phyloP scores from a whole-genome alignment of 2,888 invertebrate genomes.

The Heteromyza rotundicornis region DNA sequence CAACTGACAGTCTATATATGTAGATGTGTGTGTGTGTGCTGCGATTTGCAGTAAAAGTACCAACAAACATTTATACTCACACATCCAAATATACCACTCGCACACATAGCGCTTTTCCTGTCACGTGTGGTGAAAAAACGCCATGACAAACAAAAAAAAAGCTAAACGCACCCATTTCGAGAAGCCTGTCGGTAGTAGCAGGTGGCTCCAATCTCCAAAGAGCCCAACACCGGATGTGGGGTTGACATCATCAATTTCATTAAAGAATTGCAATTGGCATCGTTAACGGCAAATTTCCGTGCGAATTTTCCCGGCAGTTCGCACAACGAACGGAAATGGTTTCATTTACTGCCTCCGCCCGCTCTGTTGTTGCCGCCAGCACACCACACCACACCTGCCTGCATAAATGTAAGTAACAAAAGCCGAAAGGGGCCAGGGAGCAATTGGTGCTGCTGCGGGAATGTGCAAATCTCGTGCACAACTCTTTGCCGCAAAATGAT shows the following conservation, averaged over 20 bases:
- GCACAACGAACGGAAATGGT: constrained; percentile 39
- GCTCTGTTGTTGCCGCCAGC: constrained; percentile 26
- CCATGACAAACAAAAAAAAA: constrained; percentile 10
- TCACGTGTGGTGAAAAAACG: constrained; percentile 42
- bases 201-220: constrained; percentile 1
- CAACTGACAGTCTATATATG: constrained; percentile 9
- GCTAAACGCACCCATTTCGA: background rate
- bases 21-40: constrained; percentile 5
- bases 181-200: no score
- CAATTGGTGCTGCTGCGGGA: no score
- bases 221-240: constrained; percentile 4
- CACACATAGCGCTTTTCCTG: constrained; percentile 19
- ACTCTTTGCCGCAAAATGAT: constrained; percentile 37
- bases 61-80: no score
- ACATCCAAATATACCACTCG: no score
- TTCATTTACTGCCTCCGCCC: constrained; percentile 33
- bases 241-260: constrained; percentile 35
- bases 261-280: constrained; percentile 35
- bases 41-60: no score
- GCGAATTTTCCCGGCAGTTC: constrained; percentile 19
- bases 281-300: constrained; percentile 35
- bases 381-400: background rate
- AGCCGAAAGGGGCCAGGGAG: background rate
- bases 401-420: background rate
- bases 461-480: constrained; percentile 32